A percentile compares a stretch with the other conserved stretches of the same genome.
Conservation (phyloP, 2,113 vertebrate genomes). For the Saccopteryx leptura region DNA sequence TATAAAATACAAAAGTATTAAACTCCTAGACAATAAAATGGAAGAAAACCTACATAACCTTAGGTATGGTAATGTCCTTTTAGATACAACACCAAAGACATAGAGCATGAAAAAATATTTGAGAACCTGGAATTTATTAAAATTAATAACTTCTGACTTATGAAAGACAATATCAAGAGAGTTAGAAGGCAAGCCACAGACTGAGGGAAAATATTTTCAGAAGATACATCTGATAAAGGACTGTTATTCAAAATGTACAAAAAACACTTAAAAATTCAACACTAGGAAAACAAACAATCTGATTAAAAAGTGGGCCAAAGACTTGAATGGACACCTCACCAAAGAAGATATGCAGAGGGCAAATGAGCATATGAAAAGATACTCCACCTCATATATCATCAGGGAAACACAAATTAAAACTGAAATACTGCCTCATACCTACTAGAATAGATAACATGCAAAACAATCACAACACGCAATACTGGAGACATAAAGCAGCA, state of each 20-base stretch:
- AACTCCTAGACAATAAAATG: neutral
- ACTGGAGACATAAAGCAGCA: neutral
- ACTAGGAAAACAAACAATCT: neutral
- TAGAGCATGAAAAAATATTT: neutral
- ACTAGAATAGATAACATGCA: neutral
- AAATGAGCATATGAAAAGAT: neutral
- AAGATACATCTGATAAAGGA: neutral
- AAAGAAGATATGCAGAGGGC: neutral
- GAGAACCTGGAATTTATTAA: neutral
- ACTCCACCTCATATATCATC: neutral
- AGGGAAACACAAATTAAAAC: neutral
- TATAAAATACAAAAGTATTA: neutral
- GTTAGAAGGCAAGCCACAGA: neutral
- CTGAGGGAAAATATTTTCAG: neutral
- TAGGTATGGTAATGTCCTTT: neutral
- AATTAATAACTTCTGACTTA: neutral
- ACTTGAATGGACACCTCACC: neutral
- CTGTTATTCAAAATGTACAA: neutral
- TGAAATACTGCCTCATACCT: neutral
- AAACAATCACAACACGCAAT: neutral
- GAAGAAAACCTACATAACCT: neutral
- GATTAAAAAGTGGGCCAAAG: neutral
- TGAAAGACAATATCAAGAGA: neutral
- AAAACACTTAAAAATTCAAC: neutral
- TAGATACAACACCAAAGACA: neutral